Conservation (phyloP, 1,140 invertebrate species). For the Zaprionus lachaisei region DNA sequence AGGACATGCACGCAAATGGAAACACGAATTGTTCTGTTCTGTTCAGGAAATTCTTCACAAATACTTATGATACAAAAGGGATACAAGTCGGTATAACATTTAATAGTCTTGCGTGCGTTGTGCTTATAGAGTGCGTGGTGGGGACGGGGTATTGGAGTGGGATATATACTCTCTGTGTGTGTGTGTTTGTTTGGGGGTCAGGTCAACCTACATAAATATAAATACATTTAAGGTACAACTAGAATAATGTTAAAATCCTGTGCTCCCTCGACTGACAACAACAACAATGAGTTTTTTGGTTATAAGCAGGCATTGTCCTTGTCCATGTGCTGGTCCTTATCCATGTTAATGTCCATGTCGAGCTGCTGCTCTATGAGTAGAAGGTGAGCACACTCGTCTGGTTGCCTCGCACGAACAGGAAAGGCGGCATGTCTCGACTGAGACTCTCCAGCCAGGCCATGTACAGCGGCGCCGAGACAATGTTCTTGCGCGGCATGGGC, state of each 20-base stretch:
- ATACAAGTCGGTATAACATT: conserved; percentile 38
- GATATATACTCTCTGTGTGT: conserved; percentile 27
- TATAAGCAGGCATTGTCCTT: conserved; percentile 21
- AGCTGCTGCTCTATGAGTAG: conserved; percentile 91
- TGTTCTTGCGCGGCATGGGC: conserved; percentile 95
- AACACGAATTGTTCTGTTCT: conserved; percentile 17
- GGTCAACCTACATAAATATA: conserved; percentile 53
- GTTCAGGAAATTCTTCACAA: conserved; percentile 28
- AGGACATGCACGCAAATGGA: conserved; percentile 30
- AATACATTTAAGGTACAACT: conserved; percentile 75
- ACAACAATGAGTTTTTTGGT: conserved; percentile 51
- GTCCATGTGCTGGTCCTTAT: not conserved
- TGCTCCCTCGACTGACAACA: conserved; percentile 24
- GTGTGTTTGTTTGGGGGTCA: conserved; percentile 7
- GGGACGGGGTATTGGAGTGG: conserved; percentile 4
- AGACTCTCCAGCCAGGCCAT: conserved; percentile 97
- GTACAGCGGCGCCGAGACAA: conserved; percentile 95
- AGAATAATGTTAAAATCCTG: conserved; percentile 63
- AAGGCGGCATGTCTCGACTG: conserved; percentile 94
- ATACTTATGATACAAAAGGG: conserved; percentile 29
- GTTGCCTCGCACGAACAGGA: conserved; percentile 96
- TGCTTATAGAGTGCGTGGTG: not conserved
- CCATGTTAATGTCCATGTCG: not conserved
- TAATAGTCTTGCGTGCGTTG: conserved; percentile 40
- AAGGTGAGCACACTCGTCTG: conserved; percentile 98